Evolutionary conservation across 2,113 vertebrate species (phyloP).

Genomic region (Notiomystis cincta): DNA sequence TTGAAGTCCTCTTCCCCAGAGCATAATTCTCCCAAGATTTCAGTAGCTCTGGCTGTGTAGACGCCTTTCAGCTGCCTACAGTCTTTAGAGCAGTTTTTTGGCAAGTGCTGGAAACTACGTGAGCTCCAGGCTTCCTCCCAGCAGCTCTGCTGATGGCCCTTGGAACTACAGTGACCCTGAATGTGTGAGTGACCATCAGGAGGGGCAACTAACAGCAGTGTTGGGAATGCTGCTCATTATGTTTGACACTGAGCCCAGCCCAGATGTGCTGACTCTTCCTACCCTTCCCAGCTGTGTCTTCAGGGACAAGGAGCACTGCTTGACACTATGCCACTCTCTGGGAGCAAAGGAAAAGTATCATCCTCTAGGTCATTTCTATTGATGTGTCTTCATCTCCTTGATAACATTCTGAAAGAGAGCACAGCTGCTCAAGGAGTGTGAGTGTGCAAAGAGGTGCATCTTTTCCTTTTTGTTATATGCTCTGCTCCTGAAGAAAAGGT

Average conservation of each 20-base stretch:
- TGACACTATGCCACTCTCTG: rapidly evolving
- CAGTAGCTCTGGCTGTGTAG: neutral
- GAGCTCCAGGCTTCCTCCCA: neutral
- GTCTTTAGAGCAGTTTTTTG: neutral
- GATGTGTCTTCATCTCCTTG: neutral
- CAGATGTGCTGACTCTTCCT: neutral
- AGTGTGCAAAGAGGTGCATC: neutral
- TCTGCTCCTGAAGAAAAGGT: neutral
- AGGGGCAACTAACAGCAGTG: rapidly evolving
- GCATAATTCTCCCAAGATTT: neutral
- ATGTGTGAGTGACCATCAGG: neutral
- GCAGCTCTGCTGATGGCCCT: rapidly evolving
- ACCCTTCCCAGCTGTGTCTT: neutral
- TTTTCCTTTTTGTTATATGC: neutral
- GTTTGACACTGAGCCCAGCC: rapidly evolving
- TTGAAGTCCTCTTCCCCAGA: neutral
- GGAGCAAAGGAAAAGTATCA: neutral
- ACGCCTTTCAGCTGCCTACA: neutral
- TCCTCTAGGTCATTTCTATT: neutral
- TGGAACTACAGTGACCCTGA: neutral
- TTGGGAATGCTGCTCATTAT: neutral
- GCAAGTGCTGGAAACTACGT: rapidly evolving
- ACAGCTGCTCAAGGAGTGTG: neutral
- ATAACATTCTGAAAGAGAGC: neutral
- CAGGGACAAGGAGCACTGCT: neutral